phyloP scores from a whole-genome alignment of 92 coral and sea anemone species.

The Zoanthus sociatus region DNA sequence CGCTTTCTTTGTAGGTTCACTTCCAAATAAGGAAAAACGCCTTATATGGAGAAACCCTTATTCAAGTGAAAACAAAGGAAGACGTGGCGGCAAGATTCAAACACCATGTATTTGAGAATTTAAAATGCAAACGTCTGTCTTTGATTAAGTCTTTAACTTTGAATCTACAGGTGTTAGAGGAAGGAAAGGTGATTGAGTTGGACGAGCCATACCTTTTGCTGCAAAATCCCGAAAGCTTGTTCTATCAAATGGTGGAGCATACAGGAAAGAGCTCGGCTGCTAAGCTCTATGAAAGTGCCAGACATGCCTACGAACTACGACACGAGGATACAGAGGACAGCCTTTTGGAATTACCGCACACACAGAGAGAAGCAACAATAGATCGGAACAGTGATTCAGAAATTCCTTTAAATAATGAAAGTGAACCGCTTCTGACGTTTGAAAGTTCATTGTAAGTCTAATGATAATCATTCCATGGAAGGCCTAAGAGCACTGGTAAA shows the following conservation, averaged over 20 bases:
- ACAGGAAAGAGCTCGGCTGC: conserved; percentile 76
- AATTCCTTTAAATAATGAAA: neutral
- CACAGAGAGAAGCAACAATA: neutral
- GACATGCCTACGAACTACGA: conserved; percentile 79
- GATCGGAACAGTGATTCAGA: neutral
- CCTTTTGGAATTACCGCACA: conserved; percentile 5
- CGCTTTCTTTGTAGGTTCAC: too few relatives aligned
- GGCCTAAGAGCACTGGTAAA: too few relatives aligned
- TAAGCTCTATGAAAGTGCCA: conserved; percentile 79
- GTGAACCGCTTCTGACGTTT: conserved; percentile 8
- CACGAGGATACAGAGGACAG: conserved; percentile 52
- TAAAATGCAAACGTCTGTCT: too few relatives aligned
- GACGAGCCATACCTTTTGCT: conserved; percentile 91
- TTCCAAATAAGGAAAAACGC: too few relatives aligned
- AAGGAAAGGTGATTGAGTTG: conserved; percentile 88
- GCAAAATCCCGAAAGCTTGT: conserved; percentile 62
- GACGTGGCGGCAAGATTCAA: too few relatives aligned
- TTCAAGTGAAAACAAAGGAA: too few relatives aligned
- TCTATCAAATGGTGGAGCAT: conserved; percentile 88
- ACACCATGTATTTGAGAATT: too few relatives aligned
- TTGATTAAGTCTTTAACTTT: neutral
- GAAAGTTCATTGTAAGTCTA: conserved; percentile 1
- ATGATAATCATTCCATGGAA: too few relatives aligned
- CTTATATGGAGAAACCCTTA: too few relatives aligned
- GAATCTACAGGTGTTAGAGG: conserved; percentile 81